Percentiles rank a stretch among this genome's conserved stretches.
Evolutionary conservation across 2,797 vertebrate species (phyloP).

Genomic region (Tragelaphus oryx): DNA sequence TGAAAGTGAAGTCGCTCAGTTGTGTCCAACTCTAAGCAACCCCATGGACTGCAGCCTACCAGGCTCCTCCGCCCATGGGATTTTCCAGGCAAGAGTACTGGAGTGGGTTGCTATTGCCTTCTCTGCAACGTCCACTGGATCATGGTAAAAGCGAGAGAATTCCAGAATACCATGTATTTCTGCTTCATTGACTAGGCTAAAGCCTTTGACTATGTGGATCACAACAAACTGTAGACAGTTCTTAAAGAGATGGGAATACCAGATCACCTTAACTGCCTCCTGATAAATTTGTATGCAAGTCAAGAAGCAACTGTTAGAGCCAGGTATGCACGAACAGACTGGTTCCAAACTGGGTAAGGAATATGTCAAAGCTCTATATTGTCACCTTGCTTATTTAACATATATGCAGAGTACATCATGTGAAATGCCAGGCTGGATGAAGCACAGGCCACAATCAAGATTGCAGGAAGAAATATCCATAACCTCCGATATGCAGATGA

Average conservation of each 20-base stretch:
- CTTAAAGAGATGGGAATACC: background rate
- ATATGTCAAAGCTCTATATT: background rate
- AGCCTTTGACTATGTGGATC: background rate
- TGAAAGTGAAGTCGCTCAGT: no score
- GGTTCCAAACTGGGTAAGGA: background rate
- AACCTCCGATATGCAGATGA: background rate
- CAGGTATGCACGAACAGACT: accelerated
- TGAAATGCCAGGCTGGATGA: background rate
- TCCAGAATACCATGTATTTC: background rate
- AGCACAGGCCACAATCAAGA: background rate
- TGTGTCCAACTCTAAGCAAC: no score
- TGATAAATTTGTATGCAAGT: background rate
- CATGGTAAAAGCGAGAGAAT: background rate
- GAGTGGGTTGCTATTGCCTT: no score
- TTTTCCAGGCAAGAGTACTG: no score
- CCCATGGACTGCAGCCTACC: no score
- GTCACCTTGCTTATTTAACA: background rate
- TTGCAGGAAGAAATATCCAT: background rate
- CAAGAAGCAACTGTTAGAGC: background rate
- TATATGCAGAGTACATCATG: background rate
- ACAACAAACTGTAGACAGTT: background rate
- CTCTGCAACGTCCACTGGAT: background rate
- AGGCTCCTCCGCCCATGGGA: no score
- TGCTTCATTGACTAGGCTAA: background rate
- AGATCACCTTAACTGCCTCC: background rate